phyloP scores from a whole-genome alignment of 2,888 invertebrate genomes.

The Drosophila silvestris region DNA sequence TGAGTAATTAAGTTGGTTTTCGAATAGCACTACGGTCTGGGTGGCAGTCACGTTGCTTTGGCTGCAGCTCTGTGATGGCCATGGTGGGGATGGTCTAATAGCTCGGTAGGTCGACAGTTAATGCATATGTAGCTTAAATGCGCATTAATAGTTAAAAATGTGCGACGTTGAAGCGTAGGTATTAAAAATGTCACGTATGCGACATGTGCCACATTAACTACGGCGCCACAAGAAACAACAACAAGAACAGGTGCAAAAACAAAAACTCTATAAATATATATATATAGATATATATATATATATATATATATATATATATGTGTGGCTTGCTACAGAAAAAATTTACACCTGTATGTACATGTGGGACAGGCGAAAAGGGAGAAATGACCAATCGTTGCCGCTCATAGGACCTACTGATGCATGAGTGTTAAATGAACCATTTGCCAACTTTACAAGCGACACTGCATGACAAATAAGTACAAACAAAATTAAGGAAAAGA shows the following conservation, averaged over 20 bases:
- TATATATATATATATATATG: conserved; percentile 27
- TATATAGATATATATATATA: conserved; percentile 1
- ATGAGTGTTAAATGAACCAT: conserved; percentile 54
- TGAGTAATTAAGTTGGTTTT: conserved; percentile 70
- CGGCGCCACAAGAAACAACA: conserved; percentile 65
- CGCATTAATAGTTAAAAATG: conserved; percentile 79
- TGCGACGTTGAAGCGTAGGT: conserved; percentile 78
- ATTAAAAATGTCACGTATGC: conserved; percentile 80
- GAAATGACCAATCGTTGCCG: conserved; percentile 66
- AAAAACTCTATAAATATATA: background rate
- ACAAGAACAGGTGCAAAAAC: conserved; percentile 15
- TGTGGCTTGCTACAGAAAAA: conserved; percentile 24
- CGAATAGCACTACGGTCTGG: conserved; percentile 19
- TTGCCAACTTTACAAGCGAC: conserved; percentile 49
- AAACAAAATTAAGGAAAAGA: background rate
- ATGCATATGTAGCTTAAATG: conserved; percentile 78
- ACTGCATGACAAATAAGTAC: conserved; percentile 33
- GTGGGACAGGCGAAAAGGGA: conserved; percentile 30
- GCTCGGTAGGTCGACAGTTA: conserved; percentile 57
- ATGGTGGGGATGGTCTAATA: conserved; percentile 15
- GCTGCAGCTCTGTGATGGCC: conserved; percentile 15
- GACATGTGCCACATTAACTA: conserved; percentile 79
- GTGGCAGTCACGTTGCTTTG: conserved; percentile 28
- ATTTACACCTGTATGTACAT: conserved; percentile 64
- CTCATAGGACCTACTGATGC: conserved; percentile 34